Evolutionary conservation across 2,113 vertebrate species (phyloP).

Genomic region (Ctenomys sociabilis): DNA sequence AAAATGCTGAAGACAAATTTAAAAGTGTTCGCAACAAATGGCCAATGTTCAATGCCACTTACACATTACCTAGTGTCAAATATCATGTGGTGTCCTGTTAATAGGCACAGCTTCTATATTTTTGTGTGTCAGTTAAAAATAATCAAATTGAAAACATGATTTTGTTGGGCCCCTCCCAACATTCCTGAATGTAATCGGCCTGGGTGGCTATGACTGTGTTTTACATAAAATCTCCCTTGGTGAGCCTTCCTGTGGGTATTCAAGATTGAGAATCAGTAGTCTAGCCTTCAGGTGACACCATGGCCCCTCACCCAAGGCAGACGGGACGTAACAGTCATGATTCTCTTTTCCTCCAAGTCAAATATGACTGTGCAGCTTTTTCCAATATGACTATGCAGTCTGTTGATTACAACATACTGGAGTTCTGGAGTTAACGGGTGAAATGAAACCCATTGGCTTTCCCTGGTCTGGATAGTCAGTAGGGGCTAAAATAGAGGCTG

Average conservation of each 20-base stretch:
- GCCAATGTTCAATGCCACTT: background rate
- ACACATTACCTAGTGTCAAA: background rate
- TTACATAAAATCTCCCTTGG: background rate
- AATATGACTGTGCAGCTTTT: background rate
- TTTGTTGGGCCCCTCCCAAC: background rate
- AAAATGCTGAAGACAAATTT: background rate
- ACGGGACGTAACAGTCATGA: background rate
- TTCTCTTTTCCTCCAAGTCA: background rate
- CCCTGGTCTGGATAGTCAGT: background rate
- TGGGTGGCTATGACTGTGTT: background rate
- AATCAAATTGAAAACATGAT: background rate
- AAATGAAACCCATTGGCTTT: background rate
- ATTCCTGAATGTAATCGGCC: background rate
- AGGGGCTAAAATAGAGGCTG: background rate
- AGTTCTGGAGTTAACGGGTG: background rate
- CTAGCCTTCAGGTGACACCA: background rate
- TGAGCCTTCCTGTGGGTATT: background rate
- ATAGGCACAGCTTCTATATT: background rate
- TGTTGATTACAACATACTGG: background rate
- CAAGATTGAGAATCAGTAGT: background rate
- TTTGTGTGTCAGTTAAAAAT: background rate
- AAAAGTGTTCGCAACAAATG: background rate
- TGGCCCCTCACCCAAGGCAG: background rate
- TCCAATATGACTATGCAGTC: no score
- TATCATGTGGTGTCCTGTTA: background rate